Evolutionary conservation across 2,888 invertebrate genomes (phyloP).

Genomic region (Boloria euphrosyne): DNA sequence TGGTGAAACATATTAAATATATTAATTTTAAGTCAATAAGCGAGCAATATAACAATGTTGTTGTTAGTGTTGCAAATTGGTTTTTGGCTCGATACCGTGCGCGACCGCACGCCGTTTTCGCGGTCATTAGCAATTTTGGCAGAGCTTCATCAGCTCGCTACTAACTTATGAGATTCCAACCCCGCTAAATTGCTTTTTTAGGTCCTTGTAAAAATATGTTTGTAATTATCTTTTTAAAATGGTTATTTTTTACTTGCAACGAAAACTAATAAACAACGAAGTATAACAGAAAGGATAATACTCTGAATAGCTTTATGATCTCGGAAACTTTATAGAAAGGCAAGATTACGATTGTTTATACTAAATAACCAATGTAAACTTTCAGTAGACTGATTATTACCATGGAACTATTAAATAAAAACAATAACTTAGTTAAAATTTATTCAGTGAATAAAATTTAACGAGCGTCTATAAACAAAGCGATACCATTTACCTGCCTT

Average conservation of each 20-base stretch:
- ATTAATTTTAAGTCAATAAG: slow-evolving; percentile 39
- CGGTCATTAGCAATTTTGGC: slow-evolving; percentile 80
- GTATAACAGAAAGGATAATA: no score
- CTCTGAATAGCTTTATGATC: no score
- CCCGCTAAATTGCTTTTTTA: slow-evolving; percentile 48
- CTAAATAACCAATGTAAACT: no score
- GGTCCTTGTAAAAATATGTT: slow-evolving; percentile 36
- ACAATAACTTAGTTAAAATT: no score
- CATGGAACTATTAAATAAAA: no score
- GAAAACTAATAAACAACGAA: neutral
- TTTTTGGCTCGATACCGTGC: slow-evolving; percentile 69
- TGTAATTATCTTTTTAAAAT: slow-evolving; percentile 18
- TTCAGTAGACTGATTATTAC: no score
- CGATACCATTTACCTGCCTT: slow-evolving; percentile 21
- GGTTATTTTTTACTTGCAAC: slow-evolving; percentile 1
- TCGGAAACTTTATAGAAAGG: no score
- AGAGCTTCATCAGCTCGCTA: slow-evolving; percentile 60
- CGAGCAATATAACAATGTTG: slow-evolving; percentile 58
- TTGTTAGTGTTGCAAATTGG: slow-evolving; percentile 76
- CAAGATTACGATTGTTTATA: no score
- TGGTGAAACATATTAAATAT: slow-evolving; percentile 13
- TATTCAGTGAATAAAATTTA: no score
- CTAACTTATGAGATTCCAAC: slow-evolving; percentile 67
- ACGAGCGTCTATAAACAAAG: neutral
- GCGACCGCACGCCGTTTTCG: slow-evolving; percentile 66